Conservation (phyloP, 2,113 vertebrate genomes). For the Morphnarchus princeps region DNA sequence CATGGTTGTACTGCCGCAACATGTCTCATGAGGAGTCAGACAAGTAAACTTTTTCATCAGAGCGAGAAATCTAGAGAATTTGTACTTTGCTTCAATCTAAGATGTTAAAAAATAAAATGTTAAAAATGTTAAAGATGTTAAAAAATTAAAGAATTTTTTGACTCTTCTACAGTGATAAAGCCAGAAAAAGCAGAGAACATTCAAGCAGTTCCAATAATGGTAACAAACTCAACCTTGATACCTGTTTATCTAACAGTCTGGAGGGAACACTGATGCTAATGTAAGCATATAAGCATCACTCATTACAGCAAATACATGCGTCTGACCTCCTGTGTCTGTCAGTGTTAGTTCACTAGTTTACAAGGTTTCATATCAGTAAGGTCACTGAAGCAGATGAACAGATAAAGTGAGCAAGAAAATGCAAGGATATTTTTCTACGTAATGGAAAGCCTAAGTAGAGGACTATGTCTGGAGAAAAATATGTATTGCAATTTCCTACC, state of each 20-base stretch:
- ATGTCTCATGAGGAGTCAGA: not conserved
- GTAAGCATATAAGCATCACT: not conserved
- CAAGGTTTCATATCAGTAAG: not conserved
- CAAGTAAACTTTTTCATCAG: not conserved
- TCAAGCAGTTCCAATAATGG: not conserved
- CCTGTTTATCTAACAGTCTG: slow-evolving; percentile 4
- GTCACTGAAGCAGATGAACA: slow-evolving; percentile 18
- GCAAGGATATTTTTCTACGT: not conserved
- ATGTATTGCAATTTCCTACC: slow-evolving; percentile 59
- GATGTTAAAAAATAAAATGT: no score
- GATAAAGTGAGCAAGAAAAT: not conserved
- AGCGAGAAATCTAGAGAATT: not conserved
- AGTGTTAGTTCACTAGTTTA: not conserved
- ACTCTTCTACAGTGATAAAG: not conserved
- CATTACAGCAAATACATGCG: not conserved
- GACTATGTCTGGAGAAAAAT: slow-evolving; percentile 58
- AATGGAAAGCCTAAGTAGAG: slow-evolving; percentile 14
- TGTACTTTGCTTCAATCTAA: not conserved
- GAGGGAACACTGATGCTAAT: not conserved
- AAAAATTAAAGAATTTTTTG: not conserved
- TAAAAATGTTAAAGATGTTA: not conserved
- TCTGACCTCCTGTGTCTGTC: not conserved
- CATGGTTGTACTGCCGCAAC: not conserved
- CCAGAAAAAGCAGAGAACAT: not conserved
- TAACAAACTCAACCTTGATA: not conserved